phyloP scores from a whole-genome alignment of 2,113 vertebrate genomes.

The Progne subis region DNA sequence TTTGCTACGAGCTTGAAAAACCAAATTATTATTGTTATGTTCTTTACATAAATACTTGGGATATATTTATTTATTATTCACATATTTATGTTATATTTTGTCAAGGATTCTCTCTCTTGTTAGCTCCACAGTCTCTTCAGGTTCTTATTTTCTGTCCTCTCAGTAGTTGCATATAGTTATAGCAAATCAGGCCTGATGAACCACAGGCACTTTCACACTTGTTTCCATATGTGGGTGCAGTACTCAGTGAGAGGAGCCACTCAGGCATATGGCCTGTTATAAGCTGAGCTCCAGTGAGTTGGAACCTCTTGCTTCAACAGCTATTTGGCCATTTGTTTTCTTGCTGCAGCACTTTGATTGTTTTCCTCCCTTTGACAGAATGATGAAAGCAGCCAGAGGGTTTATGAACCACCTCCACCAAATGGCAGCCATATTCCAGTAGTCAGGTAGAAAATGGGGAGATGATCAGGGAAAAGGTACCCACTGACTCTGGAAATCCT shows the following conservation, averaged over 20 bases:
- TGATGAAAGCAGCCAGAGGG: background rate
- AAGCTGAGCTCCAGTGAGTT: background rate
- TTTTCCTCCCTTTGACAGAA: conserved; percentile 15
- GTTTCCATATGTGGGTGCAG: conserved; percentile 2
- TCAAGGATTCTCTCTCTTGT: background rate
- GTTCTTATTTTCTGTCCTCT: background rate
- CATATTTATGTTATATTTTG: background rate
- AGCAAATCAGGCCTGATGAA: background rate
- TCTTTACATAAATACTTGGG: background rate
- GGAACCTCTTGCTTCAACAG: conserved; percentile 28
- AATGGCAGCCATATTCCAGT: background rate
- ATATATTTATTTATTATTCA: background rate
- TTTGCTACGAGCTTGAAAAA: background rate
- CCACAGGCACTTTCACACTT: background rate
- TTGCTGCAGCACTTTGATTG: conserved; percentile 5
- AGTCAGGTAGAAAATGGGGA: background rate
- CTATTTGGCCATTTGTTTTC: conserved; percentile 46
- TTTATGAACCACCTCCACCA: background rate
- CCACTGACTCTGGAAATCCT: background rate
- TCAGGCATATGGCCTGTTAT: conserved; percentile 44
- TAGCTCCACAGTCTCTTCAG: background rate
- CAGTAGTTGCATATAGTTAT: background rate
- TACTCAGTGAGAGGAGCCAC: background rate
- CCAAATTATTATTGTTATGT: background rate
- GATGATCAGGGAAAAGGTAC: background rate